Percentiles rank a stretch among this genome's conserved stretches.
These are phyloP conservation scores for Magallana angulata DNA, from an alignment of 1,140 invertebrate species.

Conservation along the genomic window DNA sequence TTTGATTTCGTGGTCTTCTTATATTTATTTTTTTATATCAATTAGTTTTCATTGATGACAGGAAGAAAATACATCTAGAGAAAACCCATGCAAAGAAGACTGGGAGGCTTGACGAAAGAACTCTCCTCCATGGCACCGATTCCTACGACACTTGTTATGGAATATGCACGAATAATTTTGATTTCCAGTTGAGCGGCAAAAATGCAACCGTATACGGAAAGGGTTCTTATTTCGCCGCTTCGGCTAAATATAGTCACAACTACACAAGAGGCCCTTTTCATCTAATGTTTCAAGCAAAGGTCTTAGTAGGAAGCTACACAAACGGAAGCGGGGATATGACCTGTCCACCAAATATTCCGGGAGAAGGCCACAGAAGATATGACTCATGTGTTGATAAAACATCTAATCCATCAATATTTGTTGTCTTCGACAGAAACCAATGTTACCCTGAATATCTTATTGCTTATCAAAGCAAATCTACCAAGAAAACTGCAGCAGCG, in stretches of 20 bases:
- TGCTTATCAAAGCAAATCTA: not conserved
- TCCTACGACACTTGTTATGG: conserved; percentile 46
- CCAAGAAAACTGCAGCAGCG: too few species aligned
- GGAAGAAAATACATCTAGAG: conserved; percentile 43
- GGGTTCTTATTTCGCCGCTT: conserved; percentile 62
- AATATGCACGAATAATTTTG: conserved; percentile 65
- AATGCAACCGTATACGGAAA: conserved; percentile 62
- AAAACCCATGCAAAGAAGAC: conserved; percentile 26
- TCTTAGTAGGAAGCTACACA: conserved; percentile 54
- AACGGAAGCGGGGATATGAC: conserved; percentile 31
- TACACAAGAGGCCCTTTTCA: conserved; percentile 51
- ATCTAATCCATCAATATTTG: conserved; percentile 61
- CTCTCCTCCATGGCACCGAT: conserved; percentile 63
- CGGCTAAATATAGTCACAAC: conserved; percentile 55
- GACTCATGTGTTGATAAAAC: conserved; percentile 65
- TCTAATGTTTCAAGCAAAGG: conserved; percentile 61
- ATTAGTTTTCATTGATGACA: conserved; percentile 20
- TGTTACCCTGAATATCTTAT: conserved; percentile 66
- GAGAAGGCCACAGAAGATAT: conserved; percentile 54
- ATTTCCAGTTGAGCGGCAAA: conserved; percentile 61
- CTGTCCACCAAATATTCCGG: conserved; percentile 50
- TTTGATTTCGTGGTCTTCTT: too few species aligned
- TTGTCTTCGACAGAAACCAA: conserved; percentile 65
- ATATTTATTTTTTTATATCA: too few species aligned
- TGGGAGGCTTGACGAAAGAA: conserved; percentile 50